Evolutionary conservation across 2,888 invertebrate species (phyloP), one percentile per base, ranked within the genome.

Genomic region (Odontocerum albicorne): DNA sequence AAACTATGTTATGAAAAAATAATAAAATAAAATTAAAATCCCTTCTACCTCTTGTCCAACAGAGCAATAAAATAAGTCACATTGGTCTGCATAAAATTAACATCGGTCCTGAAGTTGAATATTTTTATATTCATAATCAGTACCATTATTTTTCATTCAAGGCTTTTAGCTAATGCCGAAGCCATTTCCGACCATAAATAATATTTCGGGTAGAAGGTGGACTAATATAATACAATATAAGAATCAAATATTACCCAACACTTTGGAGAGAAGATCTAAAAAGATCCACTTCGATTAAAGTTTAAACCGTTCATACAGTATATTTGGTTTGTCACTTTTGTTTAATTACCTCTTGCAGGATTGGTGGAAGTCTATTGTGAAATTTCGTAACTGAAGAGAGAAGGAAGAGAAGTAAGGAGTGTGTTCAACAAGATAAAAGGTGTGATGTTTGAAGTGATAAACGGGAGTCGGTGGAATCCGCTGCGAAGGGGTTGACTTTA

Each of bases 111-210:
- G 45, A 40, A 45, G 49, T 60, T 54, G 51, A 49, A 60, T 60
- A 46, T 54, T 60, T 57, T 57, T 60, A 52, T 55, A 49, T 55
- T 42, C 51, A 57, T 60, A 60, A 60, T 60, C 60, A 60, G 60
- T 49, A 50, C 50, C 55, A 60, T 60, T 60, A 60, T 60, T 60
- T 60, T 60, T 60, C 57, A 57, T 60, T 57, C 51, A 57, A 51
- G 45, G 57, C 60, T 59, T 60, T 60, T 60, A 56, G 57, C 60
- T 60, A 60, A 60, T 57, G 60, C 60, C 60, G 60, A 57, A 60
- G 60, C 54, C 60, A 57, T 60, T 60, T 60, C 60, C 60, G 60
- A 60, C 57, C 40, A 57, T 60, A 60, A 57, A 60, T 60, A 57
- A 60, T 49, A 40, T 33, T 32, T 32, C 32, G 44, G 57, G 44